A percentile compares a stretch with the other conserved stretches of the same genome.
Conservation (phyloP, 2,797 vertebrate species). For the Pampus argenteus region DNA sequence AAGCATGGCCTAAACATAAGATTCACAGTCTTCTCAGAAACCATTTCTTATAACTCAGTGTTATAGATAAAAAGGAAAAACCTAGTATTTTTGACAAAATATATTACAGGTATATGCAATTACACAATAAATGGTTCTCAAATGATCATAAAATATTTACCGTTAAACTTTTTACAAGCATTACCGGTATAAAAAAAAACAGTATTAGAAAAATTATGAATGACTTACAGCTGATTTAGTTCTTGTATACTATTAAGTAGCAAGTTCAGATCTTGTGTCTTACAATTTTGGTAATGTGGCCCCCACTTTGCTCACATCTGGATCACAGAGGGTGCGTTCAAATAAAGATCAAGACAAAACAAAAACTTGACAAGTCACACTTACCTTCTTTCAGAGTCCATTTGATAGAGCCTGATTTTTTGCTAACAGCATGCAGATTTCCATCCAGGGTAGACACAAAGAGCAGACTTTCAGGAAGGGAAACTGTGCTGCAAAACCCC, state of each 20-base stretch:
- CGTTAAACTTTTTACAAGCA: not conserved
- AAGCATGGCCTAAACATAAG: slow-evolving; percentile 9
- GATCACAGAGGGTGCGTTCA: not conserved
- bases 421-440: slow-evolving; percentile 96
- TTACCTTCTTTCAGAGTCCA: slow-evolving; percentile 99
- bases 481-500: slow-evolving; percentile 88
- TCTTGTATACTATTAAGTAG: not conserved
- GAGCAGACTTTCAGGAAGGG: slow-evolving; percentile 93
- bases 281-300: not conserved
- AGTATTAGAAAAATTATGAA: not conserved
- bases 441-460: slow-evolving; percentile 98
- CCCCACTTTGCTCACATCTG: not conserved
- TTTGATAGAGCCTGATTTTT: slow-evolving; percentile 94
- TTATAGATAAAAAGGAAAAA: not conserved
- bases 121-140: not conserved
- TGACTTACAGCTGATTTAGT: not conserved
- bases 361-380: slow-evolving; percentile 8
- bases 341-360: slow-evolving; percentile 7
- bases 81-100: not conserved
- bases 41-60: not conserved
- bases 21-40: slow-evolving; percentile 14
- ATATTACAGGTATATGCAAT: not conserved
- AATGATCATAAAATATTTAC: not conserved
- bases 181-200: not conserved
- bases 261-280: not conserved